These are phyloP conservation scores for Gadopsis bispinosus DNA, from an alignment of 2,797 vertebrate species.

Conservation along the genomic window DNA sequence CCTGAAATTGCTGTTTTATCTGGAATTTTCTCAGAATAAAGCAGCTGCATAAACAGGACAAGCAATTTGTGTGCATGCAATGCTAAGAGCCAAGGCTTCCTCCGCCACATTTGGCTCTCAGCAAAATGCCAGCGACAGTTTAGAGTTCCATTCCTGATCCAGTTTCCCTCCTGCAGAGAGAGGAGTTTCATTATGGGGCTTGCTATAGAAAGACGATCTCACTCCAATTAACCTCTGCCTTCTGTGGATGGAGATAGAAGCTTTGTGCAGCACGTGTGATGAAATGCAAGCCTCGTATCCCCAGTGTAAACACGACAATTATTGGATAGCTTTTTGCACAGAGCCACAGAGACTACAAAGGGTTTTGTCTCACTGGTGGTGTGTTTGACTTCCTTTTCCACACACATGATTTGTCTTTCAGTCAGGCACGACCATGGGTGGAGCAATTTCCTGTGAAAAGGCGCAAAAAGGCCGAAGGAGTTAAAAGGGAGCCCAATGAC, in stretches of 20 bases:
- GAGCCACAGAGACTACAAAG: slow-evolving; percentile 55
- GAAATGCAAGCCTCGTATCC: slow-evolving; percentile 43
- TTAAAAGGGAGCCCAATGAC: slow-evolving; percentile 78
- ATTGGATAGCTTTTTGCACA: slow-evolving; percentile 44
- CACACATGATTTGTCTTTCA: slow-evolving; percentile 63
- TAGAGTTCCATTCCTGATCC: slow-evolving; percentile 50
- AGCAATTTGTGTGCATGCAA: slow-evolving; percentile 76
- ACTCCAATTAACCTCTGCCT: slow-evolving; percentile 65
- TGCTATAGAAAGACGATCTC: slow-evolving; percentile 59
- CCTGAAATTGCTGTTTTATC: slow-evolving; percentile 71
- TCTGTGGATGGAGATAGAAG: slow-evolving; percentile 56
- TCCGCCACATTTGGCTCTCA: slow-evolving; percentile 57
- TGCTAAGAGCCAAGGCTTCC: slow-evolving; percentile 60
- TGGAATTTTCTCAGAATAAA: slow-evolving; percentile 67
- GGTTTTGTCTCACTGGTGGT: slow-evolving; percentile 49
- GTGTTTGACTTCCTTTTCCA: slow-evolving; percentile 62
- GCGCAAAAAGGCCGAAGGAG: slow-evolving; percentile 52
- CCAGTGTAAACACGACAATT: slow-evolving; percentile 63
- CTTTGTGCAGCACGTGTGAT: slow-evolving; percentile 51
- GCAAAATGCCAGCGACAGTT: slow-evolving; percentile 69
- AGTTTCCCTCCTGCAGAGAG: slow-evolving; percentile 56
- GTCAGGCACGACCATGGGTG: slow-evolving; percentile 55
- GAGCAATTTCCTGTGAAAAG: slow-evolving; percentile 66
- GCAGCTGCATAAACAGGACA: slow-evolving; percentile 82
- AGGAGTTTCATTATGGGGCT: slow-evolving; percentile 41